These are phyloP conservation scores for Pocillopora damicornis DNA, from an alignment of 64 coral and sea anemone species.

Conservation along the genomic window DNA sequence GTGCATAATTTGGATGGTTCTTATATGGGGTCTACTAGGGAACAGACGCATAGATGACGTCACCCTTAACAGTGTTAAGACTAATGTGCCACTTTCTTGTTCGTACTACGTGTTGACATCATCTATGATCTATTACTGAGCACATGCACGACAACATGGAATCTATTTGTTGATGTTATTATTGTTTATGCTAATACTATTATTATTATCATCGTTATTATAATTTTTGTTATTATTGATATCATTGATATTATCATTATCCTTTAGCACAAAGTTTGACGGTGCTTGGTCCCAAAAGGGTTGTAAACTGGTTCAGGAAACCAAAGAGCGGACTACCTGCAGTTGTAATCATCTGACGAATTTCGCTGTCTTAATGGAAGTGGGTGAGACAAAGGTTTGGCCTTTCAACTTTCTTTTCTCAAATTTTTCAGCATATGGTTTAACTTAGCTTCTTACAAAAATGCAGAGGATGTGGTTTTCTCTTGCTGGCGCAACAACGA, in stretches of 20 bases:
- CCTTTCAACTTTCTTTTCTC: neutral
- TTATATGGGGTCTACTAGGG: too few relatives aligned
- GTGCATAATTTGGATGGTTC: too few relatives aligned
- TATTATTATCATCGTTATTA: neutral
- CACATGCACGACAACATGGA: too few relatives aligned
- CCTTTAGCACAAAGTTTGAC: constrained; percentile 10
- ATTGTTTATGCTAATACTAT: too few relatives aligned
- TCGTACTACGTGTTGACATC: too few relatives aligned
- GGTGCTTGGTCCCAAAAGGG: constrained; percentile 67
- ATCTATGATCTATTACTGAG: too few relatives aligned
- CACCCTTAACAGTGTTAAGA: too few relatives aligned
- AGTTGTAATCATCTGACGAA: constrained; percentile 81
- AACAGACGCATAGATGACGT: too few relatives aligned
- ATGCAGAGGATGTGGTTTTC: too few relatives aligned
- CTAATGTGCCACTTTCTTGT: too few relatives aligned
- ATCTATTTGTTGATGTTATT: too few relatives aligned
- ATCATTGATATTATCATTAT: neutral
- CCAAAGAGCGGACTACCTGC: constrained; percentile 34
- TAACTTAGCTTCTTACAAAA: neutral
- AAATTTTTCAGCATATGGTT: neutral
- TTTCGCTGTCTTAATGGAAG: constrained; percentile 84
- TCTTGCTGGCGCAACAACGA: too few relatives aligned
- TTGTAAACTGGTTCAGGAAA: constrained; percentile 33
- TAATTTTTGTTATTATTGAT: neutral
- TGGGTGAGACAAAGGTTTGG: constrained; percentile 24